phyloP scores from a whole-genome alignment of 2,113 vertebrate genomes.

The Oreocharis arfaki region DNA sequence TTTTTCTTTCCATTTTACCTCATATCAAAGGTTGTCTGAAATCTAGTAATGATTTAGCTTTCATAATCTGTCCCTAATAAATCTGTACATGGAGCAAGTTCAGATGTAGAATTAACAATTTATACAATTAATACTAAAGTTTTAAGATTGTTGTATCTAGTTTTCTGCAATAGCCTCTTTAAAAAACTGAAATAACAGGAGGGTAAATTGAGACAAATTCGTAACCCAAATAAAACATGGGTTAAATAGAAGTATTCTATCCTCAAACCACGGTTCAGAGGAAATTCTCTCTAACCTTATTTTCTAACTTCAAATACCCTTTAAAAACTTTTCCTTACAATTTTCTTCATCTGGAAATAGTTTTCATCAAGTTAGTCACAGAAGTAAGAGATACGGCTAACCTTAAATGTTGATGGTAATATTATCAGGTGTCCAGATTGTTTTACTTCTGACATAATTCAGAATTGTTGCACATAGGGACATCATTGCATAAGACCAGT shows the following conservation, averaged over 20 bases:
- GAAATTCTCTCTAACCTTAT: constrained; percentile 26
- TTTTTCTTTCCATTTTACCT: not conserved
- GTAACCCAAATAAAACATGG: not conserved
- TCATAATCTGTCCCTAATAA: not conserved
- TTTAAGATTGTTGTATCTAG: not conserved
- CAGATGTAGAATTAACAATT: not conserved
- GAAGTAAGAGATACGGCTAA: not conserved
- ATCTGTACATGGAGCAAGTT: not conserved
- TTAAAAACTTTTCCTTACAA: not conserved
- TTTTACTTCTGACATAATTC: not conserved
- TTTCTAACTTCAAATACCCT: not conserved
- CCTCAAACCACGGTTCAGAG: constrained; percentile 38
- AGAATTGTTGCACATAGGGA: not conserved
- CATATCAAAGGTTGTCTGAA: not conserved
- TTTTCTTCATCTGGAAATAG: not conserved
- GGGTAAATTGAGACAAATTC: constrained; percentile 28
- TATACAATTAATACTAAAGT: not conserved
- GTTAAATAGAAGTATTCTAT: constrained; percentile 47
- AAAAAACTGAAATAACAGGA: constrained; percentile 40
- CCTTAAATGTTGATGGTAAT: not conserved
- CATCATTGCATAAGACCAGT: not conserved
- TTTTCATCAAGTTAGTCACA: not conserved
- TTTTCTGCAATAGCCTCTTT: constrained; percentile 39
- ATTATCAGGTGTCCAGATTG: not conserved
- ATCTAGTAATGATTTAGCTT: not conserved